A percentile compares a stretch with the other conserved stretches of the same genome.
phyloP scores from a whole-genome alignment of 2,797 vertebrate species.

The Pipistrellus kuhlii region DNA sequence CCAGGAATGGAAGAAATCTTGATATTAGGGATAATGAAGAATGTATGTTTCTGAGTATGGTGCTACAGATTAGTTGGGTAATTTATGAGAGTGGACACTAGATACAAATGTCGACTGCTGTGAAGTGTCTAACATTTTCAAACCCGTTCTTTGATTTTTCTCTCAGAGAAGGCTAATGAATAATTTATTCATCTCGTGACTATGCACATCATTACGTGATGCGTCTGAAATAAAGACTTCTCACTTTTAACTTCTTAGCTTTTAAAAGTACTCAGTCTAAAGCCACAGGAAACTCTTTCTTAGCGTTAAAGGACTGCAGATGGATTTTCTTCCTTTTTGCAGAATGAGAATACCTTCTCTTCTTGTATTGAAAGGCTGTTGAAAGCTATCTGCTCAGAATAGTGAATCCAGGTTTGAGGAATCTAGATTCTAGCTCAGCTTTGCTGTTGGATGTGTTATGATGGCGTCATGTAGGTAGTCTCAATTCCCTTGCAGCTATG shows the following conservation, averaged over 20 bases:
- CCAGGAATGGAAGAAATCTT: neutral
- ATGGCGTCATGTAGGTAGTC: neutral
- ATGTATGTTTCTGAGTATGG: neutral
- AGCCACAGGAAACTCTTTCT: neutral
- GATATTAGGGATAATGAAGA: constrained; percentile 60
- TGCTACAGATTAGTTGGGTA: constrained; percentile 62
- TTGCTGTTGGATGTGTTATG: neutral
- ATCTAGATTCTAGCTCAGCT: neutral
- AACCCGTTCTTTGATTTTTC: constrained; percentile 68
- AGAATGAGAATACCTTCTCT: neutral
- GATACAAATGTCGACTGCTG: constrained; percentile 41
- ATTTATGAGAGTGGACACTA: constrained; percentile 63
- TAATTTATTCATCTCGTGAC: constrained; percentile 57
- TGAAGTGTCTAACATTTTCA: constrained; percentile 61
- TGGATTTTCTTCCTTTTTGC: neutral
- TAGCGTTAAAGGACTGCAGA: neutral
- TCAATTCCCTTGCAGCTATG: neutral
- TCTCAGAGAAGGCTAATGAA: constrained; percentile 59
- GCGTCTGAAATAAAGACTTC: constrained; percentile 47
- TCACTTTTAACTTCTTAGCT: neutral
- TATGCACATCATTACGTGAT: constrained; percentile 12
- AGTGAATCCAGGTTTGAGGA: neutral
- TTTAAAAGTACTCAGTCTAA: neutral
- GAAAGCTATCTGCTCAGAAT: neutral
- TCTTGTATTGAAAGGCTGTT: neutral